Percentiles rank a stretch among this genome's conserved stretches.
Conservation (phyloP, 2,797 vertebrate genomes). For the Potorous gilbertii region DNA sequence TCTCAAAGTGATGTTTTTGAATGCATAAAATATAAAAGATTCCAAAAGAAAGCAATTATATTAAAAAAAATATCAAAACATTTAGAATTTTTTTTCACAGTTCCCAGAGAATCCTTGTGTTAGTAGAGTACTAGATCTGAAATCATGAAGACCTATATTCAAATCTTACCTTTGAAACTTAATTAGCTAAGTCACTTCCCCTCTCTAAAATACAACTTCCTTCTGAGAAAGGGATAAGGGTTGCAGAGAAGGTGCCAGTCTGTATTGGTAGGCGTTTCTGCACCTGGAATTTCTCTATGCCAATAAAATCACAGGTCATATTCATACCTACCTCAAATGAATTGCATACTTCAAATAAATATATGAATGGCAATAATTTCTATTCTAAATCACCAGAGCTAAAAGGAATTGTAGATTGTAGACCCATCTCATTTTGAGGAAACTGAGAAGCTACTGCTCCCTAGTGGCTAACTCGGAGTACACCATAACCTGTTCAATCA, state of each 20-base stretch:
- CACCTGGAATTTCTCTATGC: neutral
- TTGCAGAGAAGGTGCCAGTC: neutral
- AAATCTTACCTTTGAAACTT: neutral
- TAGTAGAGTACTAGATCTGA: neutral
- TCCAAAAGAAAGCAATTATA: neutral
- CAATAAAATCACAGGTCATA: neutral
- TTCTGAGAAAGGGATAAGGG: neutral
- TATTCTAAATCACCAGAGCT: neutral
- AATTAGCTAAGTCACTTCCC: neutral
- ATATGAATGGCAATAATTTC: neutral
- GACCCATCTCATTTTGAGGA: neutral
- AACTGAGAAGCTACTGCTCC: neutral
- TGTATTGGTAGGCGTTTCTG: neutral
- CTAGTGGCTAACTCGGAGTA: neutral
- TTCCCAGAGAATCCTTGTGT: neutral
- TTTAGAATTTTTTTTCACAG: neutral
- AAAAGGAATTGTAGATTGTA: neutral
- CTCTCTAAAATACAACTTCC: neutral
- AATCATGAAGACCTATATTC: neutral
- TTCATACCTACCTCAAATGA: neutral
- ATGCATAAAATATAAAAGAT: neutral
- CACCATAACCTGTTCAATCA: neutral
- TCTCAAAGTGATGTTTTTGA: neutral
- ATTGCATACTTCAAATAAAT: too few relatives aligned
- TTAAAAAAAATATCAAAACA: neutral